phyloP scores from a whole-genome alignment of 2,888 invertebrate genomes.

The Idaea dimidiata region DNA sequence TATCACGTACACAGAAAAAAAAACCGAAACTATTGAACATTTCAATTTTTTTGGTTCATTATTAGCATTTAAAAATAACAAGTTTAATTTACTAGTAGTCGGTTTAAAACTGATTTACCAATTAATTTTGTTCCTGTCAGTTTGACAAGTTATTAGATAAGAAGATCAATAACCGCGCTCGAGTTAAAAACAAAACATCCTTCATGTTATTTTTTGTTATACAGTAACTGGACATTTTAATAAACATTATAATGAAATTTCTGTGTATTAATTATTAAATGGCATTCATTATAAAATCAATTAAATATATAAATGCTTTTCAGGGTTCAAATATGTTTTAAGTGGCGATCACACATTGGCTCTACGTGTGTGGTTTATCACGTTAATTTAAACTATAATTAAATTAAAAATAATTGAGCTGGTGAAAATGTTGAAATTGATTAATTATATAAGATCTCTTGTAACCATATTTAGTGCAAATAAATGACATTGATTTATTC shows the following conservation, averaged over 20 bases:
- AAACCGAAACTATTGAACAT: too few relatives aligned
- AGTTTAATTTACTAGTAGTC: not conserved
- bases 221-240: not conserved
- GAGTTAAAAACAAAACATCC: not conserved
- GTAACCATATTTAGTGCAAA: too few relatives aligned
- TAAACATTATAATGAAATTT: not conserved
- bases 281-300: not conserved
- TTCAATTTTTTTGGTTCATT: not conserved
- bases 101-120: not conserved
- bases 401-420: too few relatives aligned
- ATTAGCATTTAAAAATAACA: not conserved
- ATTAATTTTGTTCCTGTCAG: not conserved
- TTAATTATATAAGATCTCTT: too few relatives aligned
- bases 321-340: not conserved
- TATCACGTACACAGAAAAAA: too few relatives aligned
- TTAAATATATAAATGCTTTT: too few relatives aligned
- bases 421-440: too few relatives aligned
- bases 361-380: not conserved
- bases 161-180: not conserved
- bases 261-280: not conserved
- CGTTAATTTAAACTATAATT: too few relatives aligned
- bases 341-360: not conserved
- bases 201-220: not conserved
- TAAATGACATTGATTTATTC: too few relatives aligned
- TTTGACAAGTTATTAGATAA: not conserved